A percentile compares a stretch with the other conserved stretches of the same genome.
These are phyloP conservation scores for Xyrauchen texanus DNA, from an alignment of 2,113 vertebrate species.

Conservation along the genomic window DNA sequence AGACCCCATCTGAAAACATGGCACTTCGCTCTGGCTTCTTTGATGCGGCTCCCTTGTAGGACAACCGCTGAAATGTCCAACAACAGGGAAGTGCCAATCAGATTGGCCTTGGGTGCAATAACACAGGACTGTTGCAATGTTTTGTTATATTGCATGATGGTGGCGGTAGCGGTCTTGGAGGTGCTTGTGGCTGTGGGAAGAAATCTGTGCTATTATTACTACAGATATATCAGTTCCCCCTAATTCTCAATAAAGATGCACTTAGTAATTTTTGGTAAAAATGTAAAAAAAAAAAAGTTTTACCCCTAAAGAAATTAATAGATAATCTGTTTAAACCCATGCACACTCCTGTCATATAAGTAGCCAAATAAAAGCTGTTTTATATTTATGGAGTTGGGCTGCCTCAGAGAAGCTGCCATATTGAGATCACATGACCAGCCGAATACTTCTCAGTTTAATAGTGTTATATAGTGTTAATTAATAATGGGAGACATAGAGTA, in stretches of 20 bases:
- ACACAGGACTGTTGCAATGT: slow-evolving; percentile 52
- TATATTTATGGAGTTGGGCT: no score
- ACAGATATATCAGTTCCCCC: not conserved
- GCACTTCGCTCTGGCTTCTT: slow-evolving; percentile 51
- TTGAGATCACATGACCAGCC: no score
- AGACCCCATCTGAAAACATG: slow-evolving; percentile 60
- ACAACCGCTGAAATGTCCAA: slow-evolving; percentile 52
- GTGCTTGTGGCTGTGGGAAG: slow-evolving; percentile 1
- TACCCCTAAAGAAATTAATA: no score
- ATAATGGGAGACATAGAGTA: no score
- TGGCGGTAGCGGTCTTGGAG: slow-evolving; percentile 10
- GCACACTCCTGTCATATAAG: no score
- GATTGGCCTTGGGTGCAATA: slow-evolving; percentile 40
- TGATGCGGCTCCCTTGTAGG: slow-evolving; percentile 53
- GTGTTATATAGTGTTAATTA: no score
- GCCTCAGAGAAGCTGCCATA: no score
- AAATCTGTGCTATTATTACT: not conserved
- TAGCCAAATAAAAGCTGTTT: no score
- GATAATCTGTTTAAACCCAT: no score
- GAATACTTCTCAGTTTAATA: no score
- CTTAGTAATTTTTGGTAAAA: no score
- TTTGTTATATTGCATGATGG: slow-evolving; percentile 36
- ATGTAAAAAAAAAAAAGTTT: no score
- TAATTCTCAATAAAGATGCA: not conserved
- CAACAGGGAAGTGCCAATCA: slow-evolving; percentile 50